A percentile compares a stretch with the other conserved stretches of the same genome.
These are phyloP conservation scores for Vanessa atalanta DNA, from an alignment of 1,140 invertebrate species.

Conservation along the genomic window DNA sequence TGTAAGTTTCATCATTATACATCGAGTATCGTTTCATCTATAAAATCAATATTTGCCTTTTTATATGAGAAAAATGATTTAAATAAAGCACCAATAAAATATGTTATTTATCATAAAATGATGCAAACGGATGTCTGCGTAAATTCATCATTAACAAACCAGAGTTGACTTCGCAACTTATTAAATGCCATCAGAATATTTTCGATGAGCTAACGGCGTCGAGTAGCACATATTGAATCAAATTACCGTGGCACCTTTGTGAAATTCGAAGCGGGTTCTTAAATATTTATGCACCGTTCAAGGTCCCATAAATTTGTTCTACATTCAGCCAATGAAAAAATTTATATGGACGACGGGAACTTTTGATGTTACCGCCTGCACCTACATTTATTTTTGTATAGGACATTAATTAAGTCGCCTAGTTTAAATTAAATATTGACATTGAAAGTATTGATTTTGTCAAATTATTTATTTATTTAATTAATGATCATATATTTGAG, in stretches of 20 bases:
- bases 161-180: constrained; percentile 50
- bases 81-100: neutral
- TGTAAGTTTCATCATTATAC: neutral
- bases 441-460: too few relatives aligned
- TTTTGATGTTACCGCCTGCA: constrained; percentile 30
- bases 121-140: constrained; percentile 27
- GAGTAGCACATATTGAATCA: constrained; percentile 59
- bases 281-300: constrained; percentile 66
- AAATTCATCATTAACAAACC: constrained; percentile 47
- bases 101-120: constrained; percentile 15
- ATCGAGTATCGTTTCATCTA: neutral
- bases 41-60: neutral
- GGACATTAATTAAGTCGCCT: neutral
- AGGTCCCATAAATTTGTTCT: constrained; percentile 57
- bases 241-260: constrained; percentile 59
- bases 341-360: constrained; percentile 31
- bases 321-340: constrained; percentile 40
- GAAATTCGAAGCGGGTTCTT: constrained; percentile 63
- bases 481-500: too few relatives aligned
- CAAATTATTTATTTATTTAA: too few relatives aligned
- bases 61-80: neutral
- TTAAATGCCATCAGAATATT: constrained; percentile 68
- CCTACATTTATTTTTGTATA: neutral
- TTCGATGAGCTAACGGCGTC: constrained; percentile 68
- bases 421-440: neutral